Percentiles rank a stretch among this genome's conserved stretches.
Conservation (phyloP, 2,797 vertebrate genomes). For the Cyclura pinguis region DNA sequence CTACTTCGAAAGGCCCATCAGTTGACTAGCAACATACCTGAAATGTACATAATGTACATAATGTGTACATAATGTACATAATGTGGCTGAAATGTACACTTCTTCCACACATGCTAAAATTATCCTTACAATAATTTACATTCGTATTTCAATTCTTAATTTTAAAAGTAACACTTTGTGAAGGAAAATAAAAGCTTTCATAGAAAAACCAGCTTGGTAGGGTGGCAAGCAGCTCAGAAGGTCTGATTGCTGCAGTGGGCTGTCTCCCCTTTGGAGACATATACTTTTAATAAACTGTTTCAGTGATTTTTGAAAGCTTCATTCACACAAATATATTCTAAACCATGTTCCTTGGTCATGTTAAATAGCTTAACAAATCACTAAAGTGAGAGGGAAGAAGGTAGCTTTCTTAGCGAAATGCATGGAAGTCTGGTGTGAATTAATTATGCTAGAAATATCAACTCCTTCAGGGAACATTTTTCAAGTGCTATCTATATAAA, state of each 20-base stretch:
- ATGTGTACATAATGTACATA: neutral
- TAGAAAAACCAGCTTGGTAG: slow-evolving; percentile 62
- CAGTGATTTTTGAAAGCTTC: slow-evolving; percentile 67
- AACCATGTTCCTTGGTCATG: slow-evolving; percentile 64
- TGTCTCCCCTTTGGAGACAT: slow-evolving; percentile 54
- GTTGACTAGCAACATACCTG: neutral
- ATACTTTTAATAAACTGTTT: slow-evolving; percentile 49
- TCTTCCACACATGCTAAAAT: neutral
- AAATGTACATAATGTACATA: neutral
- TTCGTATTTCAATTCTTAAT: slow-evolving; percentile 62
- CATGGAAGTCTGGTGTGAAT: neutral
- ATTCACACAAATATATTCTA: slow-evolving; percentile 62
- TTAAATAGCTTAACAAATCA: slow-evolving; percentile 46
- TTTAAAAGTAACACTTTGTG: slow-evolving; percentile 56
- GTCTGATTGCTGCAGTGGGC: slow-evolving; percentile 59
- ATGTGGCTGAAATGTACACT: no score
- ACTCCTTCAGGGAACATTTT: neutral
- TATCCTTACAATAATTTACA: slow-evolving; percentile 56
- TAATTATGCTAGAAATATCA: slow-evolving; percentile 19
- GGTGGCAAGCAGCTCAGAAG: slow-evolving; percentile 42
- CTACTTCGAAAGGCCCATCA: slow-evolving; percentile 54
- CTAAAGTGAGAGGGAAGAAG: slow-evolving; percentile 11
- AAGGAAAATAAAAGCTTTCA: slow-evolving; percentile 72
- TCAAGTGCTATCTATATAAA: slow-evolving; percentile 6
- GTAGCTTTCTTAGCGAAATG: slow-evolving; percentile 37